Base-by-base conservation (phyloP, 2,888 invertebrate genomes). In the Vandiemenella viatica region DNA sequence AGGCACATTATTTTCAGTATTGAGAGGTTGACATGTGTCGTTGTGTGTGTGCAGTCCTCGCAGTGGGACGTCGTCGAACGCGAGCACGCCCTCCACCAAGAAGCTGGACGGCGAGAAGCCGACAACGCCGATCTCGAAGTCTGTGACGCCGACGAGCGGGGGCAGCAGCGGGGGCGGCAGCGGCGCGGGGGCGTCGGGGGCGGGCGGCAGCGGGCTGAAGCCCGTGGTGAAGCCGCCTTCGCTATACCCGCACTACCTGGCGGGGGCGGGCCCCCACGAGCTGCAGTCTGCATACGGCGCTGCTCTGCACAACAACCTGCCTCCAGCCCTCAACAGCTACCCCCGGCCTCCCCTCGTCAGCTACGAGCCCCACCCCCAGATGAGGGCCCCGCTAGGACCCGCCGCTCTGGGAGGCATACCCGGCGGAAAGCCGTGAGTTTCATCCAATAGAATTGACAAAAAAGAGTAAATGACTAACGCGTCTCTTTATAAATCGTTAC, bases 41-140 rank as follows among this genome's bases (percentile, higher is more conserved):
- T n/a, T n/a, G 91, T 91, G 22, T 91, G 91, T 5, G 87, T 64
- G 51, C 61, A 71, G 65, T 61, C 76, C 71, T 53, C 73, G 87
- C 61, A 88, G 88, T 57, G 89, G 89, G 43, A 86, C 87, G 32
- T 89, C 88, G 52, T 89, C 89, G 60, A 88, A 88, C 64, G 87
- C 87, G n/a, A 87, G 87, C 58, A 88, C 88, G 23, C 87, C 89
- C 1, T 89, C 88, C 51, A 83, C 85, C 55, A 86, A 86, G 66
- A 86, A 87, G 65, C 70, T 85, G 65, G 85, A 85, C 65, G 73
- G 74, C 52, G 90, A 90, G 61, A 90, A 90, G 66, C 87, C 91
- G 8, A 80, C 84, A 54, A 91, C 92, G 21, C 91, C 91, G 5
- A 88, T 90, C 58, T 85, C 88, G 13, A 92, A 91, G 70, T 83